Evolutionary conservation across 2,797 vertebrate species (phyloP), one percentile per base, ranked within the genome.

Genomic region (Capromys pilorides): DNA sequence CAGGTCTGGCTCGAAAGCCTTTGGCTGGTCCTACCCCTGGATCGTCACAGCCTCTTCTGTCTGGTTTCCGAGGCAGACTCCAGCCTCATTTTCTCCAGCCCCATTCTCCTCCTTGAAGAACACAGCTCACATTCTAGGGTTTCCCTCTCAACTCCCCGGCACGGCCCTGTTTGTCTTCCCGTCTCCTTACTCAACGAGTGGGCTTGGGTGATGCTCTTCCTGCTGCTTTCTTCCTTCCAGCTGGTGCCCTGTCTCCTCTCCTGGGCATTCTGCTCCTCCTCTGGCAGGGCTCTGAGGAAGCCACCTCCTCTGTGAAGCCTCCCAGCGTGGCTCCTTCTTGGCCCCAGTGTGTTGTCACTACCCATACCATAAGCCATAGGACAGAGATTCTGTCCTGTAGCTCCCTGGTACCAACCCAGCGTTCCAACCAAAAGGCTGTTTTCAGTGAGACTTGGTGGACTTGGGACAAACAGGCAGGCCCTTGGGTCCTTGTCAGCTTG

Each of bases 101-200:
- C 36, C 21, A 1, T 91, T 89, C 61, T 82, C 57, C 36, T 16
- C 36, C 64, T 12, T 0, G 22, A 82, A 86, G 62, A 83, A 21
- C 57, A n/a, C 1, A 41, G 66, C 62, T 62, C 54, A 4, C 0
- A 0, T 39, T 51, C 62, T 9, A 14, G 59, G 54, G 5, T 33
- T 82, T 0, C 1, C 1, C 57, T 62, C 31, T 57, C 31, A 19
- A 7, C 41, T 33, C 31, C 45, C 10, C 11, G 3, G 2, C 0
- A 16, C 12, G 39, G 36, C 31, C 51, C 67, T 59, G 1, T 12
- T 33, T 36, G 67, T 64, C 22, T 54, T 31, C 22, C 31, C 18
- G 2, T 39, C 61, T 69, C 78, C 49, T 45, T 2, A 2, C 12
- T 78, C 16, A 1, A 0, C 14, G 24, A n/a, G 9, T 24, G 22